These are phyloP conservation scores for Macrophya annulata DNA, from an alignment of 2,888 invertebrate genomes.

Conservation along the genomic window DNA sequence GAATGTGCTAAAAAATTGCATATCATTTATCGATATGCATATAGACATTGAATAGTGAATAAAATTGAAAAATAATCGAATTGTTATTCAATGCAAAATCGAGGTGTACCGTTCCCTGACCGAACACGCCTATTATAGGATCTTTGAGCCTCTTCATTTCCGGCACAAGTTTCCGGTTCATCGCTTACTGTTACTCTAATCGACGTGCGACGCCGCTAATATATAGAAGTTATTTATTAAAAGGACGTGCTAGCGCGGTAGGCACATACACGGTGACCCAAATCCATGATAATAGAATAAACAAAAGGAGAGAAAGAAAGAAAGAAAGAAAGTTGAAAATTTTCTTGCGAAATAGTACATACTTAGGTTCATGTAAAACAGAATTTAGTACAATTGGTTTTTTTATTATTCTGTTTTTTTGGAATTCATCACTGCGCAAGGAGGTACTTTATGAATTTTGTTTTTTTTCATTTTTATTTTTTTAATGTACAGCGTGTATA, in stretches of 20 bases:
- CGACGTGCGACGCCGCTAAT: conserved; percentile 1
- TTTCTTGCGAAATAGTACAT: background rate
- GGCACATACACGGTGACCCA: conserved; percentile 18
- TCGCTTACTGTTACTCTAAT: conserved; percentile 48
- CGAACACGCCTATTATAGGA: conserved; percentile 71
- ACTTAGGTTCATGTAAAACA: background rate
- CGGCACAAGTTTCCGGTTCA: conserved; percentile 70
- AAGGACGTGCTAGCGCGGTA: background rate
- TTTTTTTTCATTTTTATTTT: background rate
- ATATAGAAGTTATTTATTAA: conserved; percentile 32
- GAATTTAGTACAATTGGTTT: background rate
- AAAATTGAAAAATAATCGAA: background rate
- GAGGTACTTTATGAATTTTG: background rate
- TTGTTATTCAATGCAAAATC: conserved; percentile 57
- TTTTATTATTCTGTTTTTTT: background rate
- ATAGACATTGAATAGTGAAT: background rate
- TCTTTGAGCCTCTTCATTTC: conserved; percentile 64
- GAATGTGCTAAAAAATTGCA: background rate
- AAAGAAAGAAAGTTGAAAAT: background rate
- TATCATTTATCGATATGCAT: background rate
- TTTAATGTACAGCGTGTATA: background rate
- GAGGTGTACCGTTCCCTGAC: conserved; percentile 71
- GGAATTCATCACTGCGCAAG: too few species aligned
- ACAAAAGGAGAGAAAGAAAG: background rate
- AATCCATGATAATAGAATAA: conserved; percentile 8